phyloP scores from a whole-genome alignment of 2,797 vertebrate genomes.

The Siniperca scherzeri region DNA sequence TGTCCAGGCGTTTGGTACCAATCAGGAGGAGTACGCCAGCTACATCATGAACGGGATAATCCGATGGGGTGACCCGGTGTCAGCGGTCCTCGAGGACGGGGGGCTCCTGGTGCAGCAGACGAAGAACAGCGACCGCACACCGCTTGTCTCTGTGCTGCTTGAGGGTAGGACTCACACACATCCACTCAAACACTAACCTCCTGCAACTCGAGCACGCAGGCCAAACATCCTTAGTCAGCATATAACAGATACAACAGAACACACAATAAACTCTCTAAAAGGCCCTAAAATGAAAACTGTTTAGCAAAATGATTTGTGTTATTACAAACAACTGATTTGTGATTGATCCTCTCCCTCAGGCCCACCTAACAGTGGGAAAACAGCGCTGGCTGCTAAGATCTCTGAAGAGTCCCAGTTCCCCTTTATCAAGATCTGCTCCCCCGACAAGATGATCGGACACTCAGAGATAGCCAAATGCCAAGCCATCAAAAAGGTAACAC shows the following conservation, averaged over 20 bases:
- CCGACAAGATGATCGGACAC: conserved; percentile 97
- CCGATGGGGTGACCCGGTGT: conserved; percentile 94
- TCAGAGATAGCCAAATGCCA: conserved; percentile 98
- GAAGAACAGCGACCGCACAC: conserved; percentile 96
- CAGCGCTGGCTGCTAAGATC: conserved; percentile 94
- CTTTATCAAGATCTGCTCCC: conserved; percentile 98
- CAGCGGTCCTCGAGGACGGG: conserved; percentile 91
- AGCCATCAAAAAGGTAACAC: conserved; percentile 94
- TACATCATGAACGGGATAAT: conserved; percentile 98
- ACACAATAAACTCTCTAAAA: background rate
- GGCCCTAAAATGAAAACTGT: background rate
- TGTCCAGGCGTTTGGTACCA: conserved; percentile 93
- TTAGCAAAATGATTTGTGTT: background rate
- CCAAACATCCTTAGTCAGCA: too few relatives aligned
- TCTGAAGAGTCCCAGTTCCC: conserved; percentile 96
- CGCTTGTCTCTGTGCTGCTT: conserved; percentile 93
- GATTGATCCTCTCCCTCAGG: conserved; percentile 79
- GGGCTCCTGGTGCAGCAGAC: conserved; percentile 95
- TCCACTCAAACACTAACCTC: background rate
- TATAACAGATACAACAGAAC: too few relatives aligned
- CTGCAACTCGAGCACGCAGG: background rate
- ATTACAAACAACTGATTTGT: background rate
- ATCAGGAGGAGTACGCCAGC: conserved; percentile 96
- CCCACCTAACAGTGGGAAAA: conserved; percentile 96
- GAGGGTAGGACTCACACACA: conserved; percentile 86